Base-by-base conservation (phyloP, 2,113 vertebrate genomes). In the Pseudorhombus dupliciocellatus region DNA sequence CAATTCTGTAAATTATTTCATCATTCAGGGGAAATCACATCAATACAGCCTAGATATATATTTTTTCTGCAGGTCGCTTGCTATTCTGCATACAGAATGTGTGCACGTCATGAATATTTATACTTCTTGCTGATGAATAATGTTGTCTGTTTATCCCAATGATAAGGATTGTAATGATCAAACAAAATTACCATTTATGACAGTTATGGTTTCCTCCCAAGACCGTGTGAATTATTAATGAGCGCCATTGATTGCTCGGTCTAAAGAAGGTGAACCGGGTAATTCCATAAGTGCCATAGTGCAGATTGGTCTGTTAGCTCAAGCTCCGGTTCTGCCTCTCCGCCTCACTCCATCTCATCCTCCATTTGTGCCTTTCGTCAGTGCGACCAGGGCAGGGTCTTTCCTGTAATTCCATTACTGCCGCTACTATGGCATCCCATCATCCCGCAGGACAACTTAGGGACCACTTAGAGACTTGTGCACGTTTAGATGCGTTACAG, bases 101-200 rank as follows among this genome's bases (percentile, higher is more conserved):
- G 40, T 58, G 44, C 18, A 53, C 48, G 34, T 40, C 65, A 85
- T 91, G 85, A 87, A 91, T 92, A 90, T 91, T 91, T 83, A 90
- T 83, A 60, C 20, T 79, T 60, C 55, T 8, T 56, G 25, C 68
- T 84, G 87, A 88, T 91, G 89, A 89, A 91, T 90, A 90, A 90
- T 83, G 76, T 82, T 84, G 74, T 90, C 87, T 90, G 85, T 91
- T 92, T 87, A 88, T 92, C 86, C 52, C 73, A 87, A 89, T 90
- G 87, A 90, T 90, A 79, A 85, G 76, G 63, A 83, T 77, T 64
- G 83, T 88, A 91, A 91, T 84, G 87, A 91, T 92, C 86, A 91
- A 88, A 91, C 86, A 87, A 84, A 88, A 92, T 91, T 77, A 91
- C 81, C 77, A 84, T 91, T 91, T 89, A 89, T 91, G 90, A 89